Base-by-base conservation (phyloP, 2,113 vertebrate species). In the Cyprinus carpio region DNA sequence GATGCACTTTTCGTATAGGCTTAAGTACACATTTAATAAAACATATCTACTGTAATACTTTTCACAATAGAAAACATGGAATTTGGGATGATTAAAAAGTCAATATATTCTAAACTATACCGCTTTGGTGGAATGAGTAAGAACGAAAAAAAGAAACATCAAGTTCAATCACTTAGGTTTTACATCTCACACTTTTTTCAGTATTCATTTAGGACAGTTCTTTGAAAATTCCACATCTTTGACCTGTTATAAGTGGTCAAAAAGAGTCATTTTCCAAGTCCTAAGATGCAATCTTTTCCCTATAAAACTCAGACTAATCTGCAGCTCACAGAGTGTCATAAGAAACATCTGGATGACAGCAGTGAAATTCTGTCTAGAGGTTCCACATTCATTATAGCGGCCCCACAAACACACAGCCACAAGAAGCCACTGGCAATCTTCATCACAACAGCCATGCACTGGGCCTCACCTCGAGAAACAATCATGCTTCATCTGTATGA, bases 301-400 rank as follows among this genome's bases (percentile, higher is more conserved):
- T 27, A 60, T 43, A 56, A 67, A 56, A 43, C 58, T 20, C 43
- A 40, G 74, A 82, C 62, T 83, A 72, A 81, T 64, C 60, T 71
- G n/a, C 40, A 46, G 69, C 77, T 81, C n/a, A 67, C 58, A 62
- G 54, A 81, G 69, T 51, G 56, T 9, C 34, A 62, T 76, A 43
- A 76, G 23, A 31, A 89, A 64, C 81, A 87, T 86, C 79, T 87
- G 86, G 60, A 49, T 79, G 43, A 40, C 62, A 37, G 46, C 18
- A 69, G 60, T 82, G 87, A 76, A 65, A 82, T 34, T 83, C 25
- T 69, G 79, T 34, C 64, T 40, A 67, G 67, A 75, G 64, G 64
- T 64, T 51, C 25, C 54, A 51, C 75, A 67, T 43, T 25, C 54
- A 62, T 62, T 84, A 54, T 46, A 62, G 51, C 49, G 9, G 71